Evolutionary conservation across 1,140 invertebrate genomes (phyloP), one percentile per base, ranked within the genome.

Genomic region (Nylanderia fulva): DNA sequence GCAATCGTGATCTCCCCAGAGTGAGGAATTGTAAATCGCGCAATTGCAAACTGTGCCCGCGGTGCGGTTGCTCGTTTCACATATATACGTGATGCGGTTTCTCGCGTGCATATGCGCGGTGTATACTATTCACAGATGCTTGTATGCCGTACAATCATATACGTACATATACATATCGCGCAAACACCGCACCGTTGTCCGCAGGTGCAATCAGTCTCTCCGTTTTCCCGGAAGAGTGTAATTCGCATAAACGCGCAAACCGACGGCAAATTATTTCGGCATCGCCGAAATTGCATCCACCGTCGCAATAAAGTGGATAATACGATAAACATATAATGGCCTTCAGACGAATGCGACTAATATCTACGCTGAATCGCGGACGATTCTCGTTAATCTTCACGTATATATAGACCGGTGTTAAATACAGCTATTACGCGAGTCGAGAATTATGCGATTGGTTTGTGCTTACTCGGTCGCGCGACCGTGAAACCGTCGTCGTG

Each of bases 221-320:
- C n/a, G 36, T 82, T 82, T 45, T 72, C 52, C 77, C 77, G 24
- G 52, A 72, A 72, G 77, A 58, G 66, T 58, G 7, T n/a, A 45
- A 82, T 82, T 72, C 18, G 52, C 66, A 2, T 48, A 18, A 15
- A 48, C 15, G 45, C 27, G 18, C 33, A 29, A 71, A 29, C 52
- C 24, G 48, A 52, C 52, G 33, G 36, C 24, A 54, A n/a, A 11
- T 56, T 15, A 21, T 60, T 82, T 82, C 64, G 27, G 18, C 52
- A 42, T n/a, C 60, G 24, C 24, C 39, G 66, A 82, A 82, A 82
- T 82, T 71, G 45, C n/a, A 33, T 33, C n/a, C 15, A 39, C 21
- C 8, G 24, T 8, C 1, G 39, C 13, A 29, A 52, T 27, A 68
- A 79, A 66, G 42, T 13, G 27, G 15, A 66, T 29, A 2, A 58